Conservation (phyloP, 2,888 invertebrate genomes). For the Thelaira solivaga region DNA sequence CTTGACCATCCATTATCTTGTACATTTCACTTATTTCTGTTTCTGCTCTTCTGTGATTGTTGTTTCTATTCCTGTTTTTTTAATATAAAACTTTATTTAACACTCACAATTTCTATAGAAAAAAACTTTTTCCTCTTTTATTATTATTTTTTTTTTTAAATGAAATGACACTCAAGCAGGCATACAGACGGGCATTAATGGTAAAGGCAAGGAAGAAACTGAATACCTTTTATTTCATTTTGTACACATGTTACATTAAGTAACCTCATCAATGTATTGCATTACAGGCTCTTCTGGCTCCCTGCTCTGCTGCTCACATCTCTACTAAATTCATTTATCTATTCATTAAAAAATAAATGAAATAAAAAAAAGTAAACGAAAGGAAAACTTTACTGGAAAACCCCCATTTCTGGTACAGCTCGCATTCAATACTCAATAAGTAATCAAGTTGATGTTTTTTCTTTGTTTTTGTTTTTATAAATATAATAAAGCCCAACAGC, state of each 20-base stretch:
- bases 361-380: background rate
- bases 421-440: conserved; percentile 33
- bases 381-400: background rate
- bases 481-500: conserved; percentile 2
- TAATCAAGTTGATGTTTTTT: conserved; percentile 43
- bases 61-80: no score
- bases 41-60: no score
- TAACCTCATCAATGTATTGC: conserved; percentile 32
- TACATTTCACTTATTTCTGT: no score
- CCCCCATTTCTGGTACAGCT: background rate
- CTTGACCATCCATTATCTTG: no score
- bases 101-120: background rate
- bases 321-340: background rate
- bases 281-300: background rate
- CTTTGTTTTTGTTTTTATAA: background rate
- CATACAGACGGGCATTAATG: background rate
- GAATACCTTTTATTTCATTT: conserved; percentile 31
- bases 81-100: no score
- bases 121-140: no score
- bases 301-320: background rate
- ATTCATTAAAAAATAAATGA: background rate
- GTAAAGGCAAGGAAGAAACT: background rate
- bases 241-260: conserved; percentile 44
- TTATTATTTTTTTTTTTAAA: no score
- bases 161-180: background rate